phyloP scores from a whole-genome alignment of 1,140 invertebrate species.

The Myzus persicae region DNA sequence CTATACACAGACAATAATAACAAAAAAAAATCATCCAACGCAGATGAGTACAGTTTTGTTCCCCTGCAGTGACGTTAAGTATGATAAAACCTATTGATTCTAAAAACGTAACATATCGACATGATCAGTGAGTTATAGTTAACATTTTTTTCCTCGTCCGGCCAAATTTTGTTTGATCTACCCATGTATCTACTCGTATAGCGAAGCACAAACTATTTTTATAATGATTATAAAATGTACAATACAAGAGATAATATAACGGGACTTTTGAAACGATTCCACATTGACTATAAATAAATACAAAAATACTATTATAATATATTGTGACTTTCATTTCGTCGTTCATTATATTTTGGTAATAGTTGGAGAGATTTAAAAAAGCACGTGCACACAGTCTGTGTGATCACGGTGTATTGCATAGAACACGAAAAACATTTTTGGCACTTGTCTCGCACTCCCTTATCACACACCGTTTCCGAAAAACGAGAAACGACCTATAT shows the following conservation, averaged over 20 bases:
- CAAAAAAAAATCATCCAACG: background rate
- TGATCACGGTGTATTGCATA: background rate
- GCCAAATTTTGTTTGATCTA: background rate
- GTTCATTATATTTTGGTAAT: slow-evolving; percentile 11
- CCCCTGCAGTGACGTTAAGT: background rate
- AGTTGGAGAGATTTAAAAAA: background rate
- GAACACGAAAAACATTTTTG: slow-evolving; percentile 50
- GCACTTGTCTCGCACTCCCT: background rate
- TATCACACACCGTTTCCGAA: background rate
- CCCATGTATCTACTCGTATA: background rate
- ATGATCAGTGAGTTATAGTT: background rate
- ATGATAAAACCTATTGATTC: background rate
- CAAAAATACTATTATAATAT: background rate
- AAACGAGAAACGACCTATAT: background rate
- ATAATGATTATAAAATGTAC: too few relatives aligned
- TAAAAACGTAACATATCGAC: background rate
- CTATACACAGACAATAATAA: background rate
- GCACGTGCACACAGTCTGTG: background rate
- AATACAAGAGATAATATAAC: background rate
- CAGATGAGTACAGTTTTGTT: background rate
- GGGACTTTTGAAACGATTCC: background rate
- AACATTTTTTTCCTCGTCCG: background rate
- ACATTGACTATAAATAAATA: background rate
- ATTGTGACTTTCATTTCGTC: background rate
- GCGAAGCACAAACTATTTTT: background rate